Conservation (phyloP, 2,797 vertebrate genomes). For the Spinibarbus caldwelli region DNA sequence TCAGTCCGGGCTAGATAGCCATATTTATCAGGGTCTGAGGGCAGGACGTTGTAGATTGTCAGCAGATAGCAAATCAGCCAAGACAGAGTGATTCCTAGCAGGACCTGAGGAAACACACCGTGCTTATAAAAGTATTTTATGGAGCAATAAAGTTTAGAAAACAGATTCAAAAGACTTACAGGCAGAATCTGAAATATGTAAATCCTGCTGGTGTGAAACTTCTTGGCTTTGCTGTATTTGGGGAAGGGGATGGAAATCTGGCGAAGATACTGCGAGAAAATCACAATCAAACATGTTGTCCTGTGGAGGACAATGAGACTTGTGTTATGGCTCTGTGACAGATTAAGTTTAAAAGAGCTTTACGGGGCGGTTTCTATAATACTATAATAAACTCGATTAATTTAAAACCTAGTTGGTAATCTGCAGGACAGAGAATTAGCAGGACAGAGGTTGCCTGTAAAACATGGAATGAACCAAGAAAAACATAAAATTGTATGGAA, state of each 20-base stretch:
- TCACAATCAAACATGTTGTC: constrained; percentile 88
- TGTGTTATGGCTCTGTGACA: constrained; percentile 10
- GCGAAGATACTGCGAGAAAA: constrained; percentile 97
- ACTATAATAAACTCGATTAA: no score
- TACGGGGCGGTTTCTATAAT: no score
- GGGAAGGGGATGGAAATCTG: constrained; percentile 84
- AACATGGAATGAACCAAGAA: no score
- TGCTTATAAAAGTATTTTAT: constrained; percentile 12
- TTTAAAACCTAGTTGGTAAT: no score
- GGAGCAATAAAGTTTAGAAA: background rate
- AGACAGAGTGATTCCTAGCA: constrained; percentile 89
- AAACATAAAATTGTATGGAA: no score
- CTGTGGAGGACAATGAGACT: constrained; percentile 69
- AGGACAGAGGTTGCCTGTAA: no score
- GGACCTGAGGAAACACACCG: constrained; percentile 80
- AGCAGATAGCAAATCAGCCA: constrained; percentile 91
- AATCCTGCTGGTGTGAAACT: constrained; percentile 77
- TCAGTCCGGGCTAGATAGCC: constrained; percentile 92
- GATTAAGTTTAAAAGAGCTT: background rate
- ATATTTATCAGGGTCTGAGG: constrained; percentile 76
- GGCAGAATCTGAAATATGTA: constrained; percentile 95
- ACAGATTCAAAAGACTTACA: constrained; percentile 72
- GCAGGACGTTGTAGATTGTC: constrained; percentile 83
- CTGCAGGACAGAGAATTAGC: no score
- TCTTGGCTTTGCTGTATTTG: constrained; percentile 78